These are phyloP conservation scores for Ganaspis sp. DNA, from an alignment of 1,140 invertebrate genomes.

Conservation along the genomic window DNA sequence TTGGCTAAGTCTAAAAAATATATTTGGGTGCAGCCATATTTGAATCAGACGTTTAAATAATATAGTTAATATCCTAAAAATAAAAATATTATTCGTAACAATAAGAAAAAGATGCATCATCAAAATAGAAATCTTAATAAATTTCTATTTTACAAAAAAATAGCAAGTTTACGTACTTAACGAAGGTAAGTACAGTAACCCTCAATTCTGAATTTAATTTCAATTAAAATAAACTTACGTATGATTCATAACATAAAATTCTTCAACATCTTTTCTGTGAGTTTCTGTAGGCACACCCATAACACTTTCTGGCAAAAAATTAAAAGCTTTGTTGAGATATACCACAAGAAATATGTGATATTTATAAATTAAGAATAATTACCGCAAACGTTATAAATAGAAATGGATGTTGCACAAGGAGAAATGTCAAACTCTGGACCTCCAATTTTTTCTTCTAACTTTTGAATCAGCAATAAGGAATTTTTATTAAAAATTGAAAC, in stretches of 20 bases:
- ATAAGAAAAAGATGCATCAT: too few species aligned
- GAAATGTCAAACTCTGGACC: neutral
- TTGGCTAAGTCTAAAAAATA: neutral
- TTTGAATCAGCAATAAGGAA: neutral
- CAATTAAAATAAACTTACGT: neutral
- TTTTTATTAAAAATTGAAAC: neutral
- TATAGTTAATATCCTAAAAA: neutral
- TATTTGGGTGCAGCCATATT: neutral
- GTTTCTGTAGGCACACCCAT: neutral
- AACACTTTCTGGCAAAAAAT: neutral
- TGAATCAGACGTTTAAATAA: neutral
- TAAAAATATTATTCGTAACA: neutral
- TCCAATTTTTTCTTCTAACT: neutral
- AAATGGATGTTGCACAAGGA: neutral
- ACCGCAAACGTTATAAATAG: neutral
- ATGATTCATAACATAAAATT: neutral
- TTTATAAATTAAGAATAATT: neutral
- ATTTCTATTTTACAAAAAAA: too few species aligned
- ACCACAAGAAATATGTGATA: too few species aligned
- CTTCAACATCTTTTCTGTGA: neutral
- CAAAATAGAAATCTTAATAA: too few species aligned
- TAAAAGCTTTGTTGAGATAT: too few species aligned
- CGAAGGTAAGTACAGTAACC: too few species aligned
- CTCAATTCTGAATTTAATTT: too few species aligned
- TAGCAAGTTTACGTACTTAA: too few species aligned